Percentiles rank a stretch among this genome's conserved stretches.
Evolutionary conservation across 2,113 vertebrate genomes (phyloP).

Genomic region (Oncorhynchus mykiss): DNA sequence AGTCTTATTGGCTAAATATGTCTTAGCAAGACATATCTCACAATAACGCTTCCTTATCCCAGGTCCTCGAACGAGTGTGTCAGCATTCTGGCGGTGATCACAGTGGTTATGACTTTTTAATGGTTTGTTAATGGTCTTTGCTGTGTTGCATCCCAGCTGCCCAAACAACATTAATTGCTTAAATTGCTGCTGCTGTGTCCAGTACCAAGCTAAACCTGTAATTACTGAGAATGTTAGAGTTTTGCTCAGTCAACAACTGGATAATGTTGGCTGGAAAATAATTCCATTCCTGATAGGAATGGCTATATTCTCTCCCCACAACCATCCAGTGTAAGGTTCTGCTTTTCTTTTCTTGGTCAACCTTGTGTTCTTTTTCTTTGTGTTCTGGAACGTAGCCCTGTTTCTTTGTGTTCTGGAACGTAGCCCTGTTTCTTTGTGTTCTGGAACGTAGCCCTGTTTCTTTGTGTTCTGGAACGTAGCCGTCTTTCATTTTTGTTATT

Average conservation of each 20-base stretch:
- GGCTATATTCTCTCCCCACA: too few relatives aligned
- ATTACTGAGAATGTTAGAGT: conserved; percentile 58
- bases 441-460: too few relatives aligned
- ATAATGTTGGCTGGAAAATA: conserved; percentile 3
- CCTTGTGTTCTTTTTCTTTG: too few relatives aligned
- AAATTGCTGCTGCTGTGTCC: conserved; percentile 59
- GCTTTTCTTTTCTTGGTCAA: too few relatives aligned
- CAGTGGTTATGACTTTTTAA: conserved; percentile 66
- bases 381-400: too few relatives aligned
- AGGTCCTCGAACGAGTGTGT: conserved; percentile 63
- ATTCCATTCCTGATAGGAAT: neutral
- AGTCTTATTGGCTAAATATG: neutral
- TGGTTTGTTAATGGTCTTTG: conserved; percentile 72
- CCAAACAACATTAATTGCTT: conserved; percentile 71
- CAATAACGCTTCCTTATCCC: conserved; percentile 48
- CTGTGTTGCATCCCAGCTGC: conserved; percentile 70
- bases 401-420: too few relatives aligned
- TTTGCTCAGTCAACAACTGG: conserved; percentile 45
- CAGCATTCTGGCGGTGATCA: conserved; percentile 53
- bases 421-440: too few relatives aligned
- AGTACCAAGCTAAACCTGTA: conserved; percentile 60
- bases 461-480: too few relatives aligned
- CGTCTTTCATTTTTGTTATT: too few relatives aligned
- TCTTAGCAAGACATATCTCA: conserved; percentile 48
- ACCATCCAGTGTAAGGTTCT: too few relatives aligned